phyloP scores from a whole-genome alignment of 1,140 invertebrate species.

The Atopsyche davidsoni region DNA sequence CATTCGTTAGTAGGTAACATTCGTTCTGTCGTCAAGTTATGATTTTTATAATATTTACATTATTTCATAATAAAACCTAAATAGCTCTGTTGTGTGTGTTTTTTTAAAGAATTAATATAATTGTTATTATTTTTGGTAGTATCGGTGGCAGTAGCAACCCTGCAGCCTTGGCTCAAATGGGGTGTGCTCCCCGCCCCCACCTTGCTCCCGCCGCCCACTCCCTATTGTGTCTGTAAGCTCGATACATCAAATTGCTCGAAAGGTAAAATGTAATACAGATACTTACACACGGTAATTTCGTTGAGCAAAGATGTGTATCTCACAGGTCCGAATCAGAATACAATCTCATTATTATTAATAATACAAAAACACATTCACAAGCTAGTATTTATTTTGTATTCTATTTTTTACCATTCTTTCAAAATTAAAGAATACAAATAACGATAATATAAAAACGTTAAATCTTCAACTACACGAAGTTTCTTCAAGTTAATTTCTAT shows the following conservation, averaged over 20 bases:
- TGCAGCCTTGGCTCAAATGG: not conserved
- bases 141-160: not conserved
- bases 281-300: conserved; percentile 20
- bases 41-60: no score
- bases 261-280: conserved; percentile 29
- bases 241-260: conserved; percentile 31
- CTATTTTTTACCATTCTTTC: no score
- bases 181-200: not conserved
- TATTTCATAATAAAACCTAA: no score
- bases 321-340: conserved; percentile 9
- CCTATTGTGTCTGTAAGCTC: conserved; percentile 23
- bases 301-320: conserved; percentile 6
- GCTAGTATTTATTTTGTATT: not conserved
- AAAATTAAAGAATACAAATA: no score
- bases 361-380: not conserved
- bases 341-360: not conserved
- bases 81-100: no score
- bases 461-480: no score
- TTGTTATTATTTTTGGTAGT: conserved; percentile 19
- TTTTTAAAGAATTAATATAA: no score
- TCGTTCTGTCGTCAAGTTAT: no score
- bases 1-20: no score
- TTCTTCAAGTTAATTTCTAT: no score
- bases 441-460: no score
- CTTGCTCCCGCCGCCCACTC: not conserved